These are phyloP conservation scores for Xiphorhynchus erythropygius DNA, from an alignment of 2,797 vertebrate genomes.

Conservation along the genomic window DNA sequence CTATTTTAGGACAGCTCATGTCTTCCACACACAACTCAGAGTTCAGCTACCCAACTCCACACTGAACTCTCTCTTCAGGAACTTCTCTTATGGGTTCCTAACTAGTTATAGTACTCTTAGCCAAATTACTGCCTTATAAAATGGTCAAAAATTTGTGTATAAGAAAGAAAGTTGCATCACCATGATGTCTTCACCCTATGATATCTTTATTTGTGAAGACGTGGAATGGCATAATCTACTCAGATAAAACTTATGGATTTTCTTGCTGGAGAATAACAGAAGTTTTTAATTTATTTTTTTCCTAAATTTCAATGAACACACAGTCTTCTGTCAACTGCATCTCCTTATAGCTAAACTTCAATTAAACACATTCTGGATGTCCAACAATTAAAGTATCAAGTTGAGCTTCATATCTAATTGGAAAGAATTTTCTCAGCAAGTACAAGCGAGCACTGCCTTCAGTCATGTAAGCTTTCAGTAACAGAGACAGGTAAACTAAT, in stretches of 20 bases:
- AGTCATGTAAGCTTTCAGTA: conserved; percentile 10
- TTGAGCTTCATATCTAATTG: background rate
- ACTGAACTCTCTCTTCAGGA: background rate
- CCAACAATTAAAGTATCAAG: background rate
- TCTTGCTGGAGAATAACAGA: background rate
- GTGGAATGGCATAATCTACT: background rate
- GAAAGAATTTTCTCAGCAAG: background rate
- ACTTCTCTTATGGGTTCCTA: background rate
- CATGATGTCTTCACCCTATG: background rate
- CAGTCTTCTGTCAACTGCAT: background rate
- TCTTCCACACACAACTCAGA: background rate
- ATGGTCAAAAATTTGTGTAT: background rate
- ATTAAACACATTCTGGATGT: background rate
- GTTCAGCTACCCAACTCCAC: background rate
- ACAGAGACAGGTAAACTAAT: conserved; percentile 36
- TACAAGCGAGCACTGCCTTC: background rate
- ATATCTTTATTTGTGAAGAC: background rate
- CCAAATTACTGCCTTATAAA: background rate
- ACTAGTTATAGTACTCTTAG: background rate
- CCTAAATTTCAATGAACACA: background rate
- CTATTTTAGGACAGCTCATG: background rate
- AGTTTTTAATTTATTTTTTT: background rate
- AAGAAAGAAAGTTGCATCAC: background rate
- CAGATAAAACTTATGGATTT: background rate
- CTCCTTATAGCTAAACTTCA: background rate